Conservation (phyloP, 2,113 vertebrate species). For the Emydura subglobosa region DNA sequence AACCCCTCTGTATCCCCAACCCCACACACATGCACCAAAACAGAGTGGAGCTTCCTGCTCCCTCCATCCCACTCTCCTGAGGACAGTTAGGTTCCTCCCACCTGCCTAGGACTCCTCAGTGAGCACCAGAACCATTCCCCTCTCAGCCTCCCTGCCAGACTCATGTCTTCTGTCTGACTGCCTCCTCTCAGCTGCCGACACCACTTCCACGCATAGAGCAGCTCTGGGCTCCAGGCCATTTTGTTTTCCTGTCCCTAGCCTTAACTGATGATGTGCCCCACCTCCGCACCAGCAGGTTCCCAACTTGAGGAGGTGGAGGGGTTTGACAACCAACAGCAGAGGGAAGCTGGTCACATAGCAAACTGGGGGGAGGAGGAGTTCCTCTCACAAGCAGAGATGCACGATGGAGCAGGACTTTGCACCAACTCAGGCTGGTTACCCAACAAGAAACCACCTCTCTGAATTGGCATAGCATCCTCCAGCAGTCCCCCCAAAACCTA, state of each 20-base stretch:
- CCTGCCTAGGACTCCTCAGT: slow-evolving; percentile 60
- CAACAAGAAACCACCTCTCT: neutral
- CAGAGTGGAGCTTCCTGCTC: slow-evolving; percentile 11
- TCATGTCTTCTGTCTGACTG: neutral
- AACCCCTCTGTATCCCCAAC: neutral
- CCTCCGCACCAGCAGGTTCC: fast-evolving
- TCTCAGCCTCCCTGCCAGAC: slow-evolving; percentile 24
- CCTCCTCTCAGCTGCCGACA: slow-evolving; percentile 36
- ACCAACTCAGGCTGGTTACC: neutral
- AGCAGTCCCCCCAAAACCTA: neutral
- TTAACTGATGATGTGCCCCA: neutral
- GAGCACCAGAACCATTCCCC: slow-evolving; percentile 28
- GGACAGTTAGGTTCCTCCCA: slow-evolving; percentile 48
- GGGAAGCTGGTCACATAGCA: neutral
- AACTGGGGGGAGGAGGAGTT: neutral
- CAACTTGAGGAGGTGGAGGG: neutral
- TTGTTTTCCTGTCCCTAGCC: fast-evolving
- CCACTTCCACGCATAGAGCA: slow-evolving; percentile 22
- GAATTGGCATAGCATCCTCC: neutral
- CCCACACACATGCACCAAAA: slow-evolving; percentile 16
- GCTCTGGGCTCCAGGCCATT: slow-evolving; percentile 16
- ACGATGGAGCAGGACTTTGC: neutral
- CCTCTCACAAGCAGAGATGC: neutral
- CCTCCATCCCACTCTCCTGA: neutral
- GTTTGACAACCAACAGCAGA: neutral